Percentiles rank a stretch among this genome's conserved stretches.
Evolutionary conservation across 2,797 vertebrate genomes (phyloP).

Genomic region (Darevskia nairensis): DNA sequence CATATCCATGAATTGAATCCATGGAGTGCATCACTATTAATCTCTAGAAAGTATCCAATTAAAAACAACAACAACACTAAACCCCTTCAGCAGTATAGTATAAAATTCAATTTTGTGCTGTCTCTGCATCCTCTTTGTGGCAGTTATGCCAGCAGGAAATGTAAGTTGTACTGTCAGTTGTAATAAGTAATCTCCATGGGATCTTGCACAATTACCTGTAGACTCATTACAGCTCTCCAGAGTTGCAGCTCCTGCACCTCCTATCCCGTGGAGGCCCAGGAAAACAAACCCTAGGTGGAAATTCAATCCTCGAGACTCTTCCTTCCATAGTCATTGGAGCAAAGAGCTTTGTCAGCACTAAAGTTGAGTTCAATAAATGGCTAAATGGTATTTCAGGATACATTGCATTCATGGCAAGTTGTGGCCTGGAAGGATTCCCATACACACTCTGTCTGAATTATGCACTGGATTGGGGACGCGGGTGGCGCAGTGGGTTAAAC

Average conservation of each 20-base stretch:
- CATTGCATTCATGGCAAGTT: too few species aligned
- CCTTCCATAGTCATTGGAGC: not conserved
- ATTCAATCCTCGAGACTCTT: not conserved
- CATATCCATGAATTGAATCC: not conserved
- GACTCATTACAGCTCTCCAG: not conserved
- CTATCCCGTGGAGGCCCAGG: not conserved
- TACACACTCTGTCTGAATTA: not conserved
- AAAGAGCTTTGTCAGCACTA: not conserved
- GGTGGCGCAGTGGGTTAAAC: too few species aligned
- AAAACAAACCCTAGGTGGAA: not conserved
- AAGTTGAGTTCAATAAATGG: not conserved
- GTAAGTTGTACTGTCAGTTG: conserved; percentile 3
- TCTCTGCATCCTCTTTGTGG: not conserved
- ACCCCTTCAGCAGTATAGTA: not conserved
- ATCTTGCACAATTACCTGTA: not conserved
- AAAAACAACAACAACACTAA: not conserved
- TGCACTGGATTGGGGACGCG: not conserved
- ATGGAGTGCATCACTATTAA: not conserved
- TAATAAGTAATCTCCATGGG: conserved; percentile 12
- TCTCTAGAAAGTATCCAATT: not conserved
- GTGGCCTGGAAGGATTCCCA: not conserved
- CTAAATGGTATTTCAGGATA: not conserved
- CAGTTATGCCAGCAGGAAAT: not conserved
- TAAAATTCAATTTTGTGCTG: not conserved
- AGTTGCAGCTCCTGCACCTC: not conserved